Percentiles rank a stretch among this genome's conserved stretches.
Conservation (phyloP, 2,113 vertebrate species). For the Labrus mixtus region DNA sequence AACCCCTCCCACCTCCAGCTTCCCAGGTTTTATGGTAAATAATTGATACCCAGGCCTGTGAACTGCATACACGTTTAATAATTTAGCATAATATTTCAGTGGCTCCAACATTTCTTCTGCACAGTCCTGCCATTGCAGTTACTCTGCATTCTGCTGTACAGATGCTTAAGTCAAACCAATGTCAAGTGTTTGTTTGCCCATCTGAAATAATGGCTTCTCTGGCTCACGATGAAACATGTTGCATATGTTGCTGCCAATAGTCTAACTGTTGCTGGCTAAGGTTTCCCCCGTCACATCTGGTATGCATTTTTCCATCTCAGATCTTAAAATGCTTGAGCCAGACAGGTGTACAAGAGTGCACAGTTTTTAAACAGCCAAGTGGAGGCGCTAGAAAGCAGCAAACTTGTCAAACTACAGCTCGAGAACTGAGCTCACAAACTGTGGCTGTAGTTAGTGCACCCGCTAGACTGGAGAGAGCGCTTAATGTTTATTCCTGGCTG, state of each 20-base stretch:
- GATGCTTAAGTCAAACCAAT: constrained; percentile 81
- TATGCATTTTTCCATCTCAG: constrained; percentile 57
- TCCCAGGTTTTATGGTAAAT: constrained; percentile 75
- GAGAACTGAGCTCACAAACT: constrained; percentile 24
- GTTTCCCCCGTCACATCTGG: constrained; percentile 72
- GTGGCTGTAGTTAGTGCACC: constrained; percentile 27
- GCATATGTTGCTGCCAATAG: constrained; percentile 74
- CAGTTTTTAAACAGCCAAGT: constrained; percentile 49
- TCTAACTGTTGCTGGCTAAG: constrained; percentile 76
- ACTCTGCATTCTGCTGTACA: constrained; percentile 71
- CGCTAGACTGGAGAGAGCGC: constrained; percentile 18
- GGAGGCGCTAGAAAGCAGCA: constrained; percentile 69
- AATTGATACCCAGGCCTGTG: constrained; percentile 73
- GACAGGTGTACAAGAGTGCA: constrained; percentile 71
- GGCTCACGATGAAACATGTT: constrained; percentile 79
- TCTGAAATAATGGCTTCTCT: constrained; percentile 80
- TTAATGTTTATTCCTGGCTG: constrained; percentile 35
- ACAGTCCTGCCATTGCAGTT: constrained; percentile 50
- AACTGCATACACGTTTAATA: constrained; percentile 73
- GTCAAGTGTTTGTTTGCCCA: constrained; percentile 83
- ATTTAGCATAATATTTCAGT: constrained; percentile 70
- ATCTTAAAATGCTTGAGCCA: constrained; percentile 71
- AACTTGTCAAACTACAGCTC: constrained; percentile 22
- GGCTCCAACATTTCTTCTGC: constrained; percentile 49
- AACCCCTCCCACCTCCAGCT: constrained; percentile 54